These are phyloP conservation scores for Charaxes varanes DNA, from an alignment of 1,140 invertebrate genomes.

Conservation along the genomic window DNA sequence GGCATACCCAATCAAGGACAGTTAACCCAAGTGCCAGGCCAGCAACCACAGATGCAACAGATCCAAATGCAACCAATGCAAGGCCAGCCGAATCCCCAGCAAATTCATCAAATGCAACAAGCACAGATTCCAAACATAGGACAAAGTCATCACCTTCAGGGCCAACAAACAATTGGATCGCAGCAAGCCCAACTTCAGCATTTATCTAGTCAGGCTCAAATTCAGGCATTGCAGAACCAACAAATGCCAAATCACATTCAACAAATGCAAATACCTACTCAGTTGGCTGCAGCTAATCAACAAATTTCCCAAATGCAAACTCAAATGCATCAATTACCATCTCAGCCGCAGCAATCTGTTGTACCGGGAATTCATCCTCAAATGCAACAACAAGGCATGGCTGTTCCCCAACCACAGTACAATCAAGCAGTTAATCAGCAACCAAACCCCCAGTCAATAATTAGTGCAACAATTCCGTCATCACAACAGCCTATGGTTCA, in stretches of 20 bases:
- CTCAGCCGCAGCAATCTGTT: slow-evolving; percentile 63
- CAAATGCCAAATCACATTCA: slow-evolving; percentile 71
- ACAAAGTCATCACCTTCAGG: slow-evolving; percentile 52
- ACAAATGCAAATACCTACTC: slow-evolving; percentile 68
- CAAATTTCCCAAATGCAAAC: slow-evolving; percentile 70
- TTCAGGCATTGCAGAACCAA: slow-evolving; percentile 69
- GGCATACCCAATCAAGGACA: slow-evolving; percentile 65
- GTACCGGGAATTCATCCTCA: slow-evolving; percentile 66
- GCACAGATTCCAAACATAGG: slow-evolving; percentile 60
- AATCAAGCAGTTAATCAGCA: slow-evolving; percentile 66
- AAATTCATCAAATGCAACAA: slow-evolving; percentile 65
- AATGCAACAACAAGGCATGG: slow-evolving; percentile 64
- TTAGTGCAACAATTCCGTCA: slow-evolving; percentile 55
- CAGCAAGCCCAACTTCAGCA: slow-evolving; percentile 70
- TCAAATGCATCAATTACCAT: slow-evolving; percentile 62
- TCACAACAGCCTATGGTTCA: slow-evolving; percentile 67
- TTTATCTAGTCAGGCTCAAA: slow-evolving; percentile 67
- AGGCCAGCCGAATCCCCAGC: slow-evolving; percentile 62
- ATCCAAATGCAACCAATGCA: slow-evolving; percentile 72
- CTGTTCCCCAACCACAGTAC: slow-evolving; percentile 61
- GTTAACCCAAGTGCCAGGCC: slow-evolving; percentile 60
- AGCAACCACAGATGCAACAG: slow-evolving; percentile 70
- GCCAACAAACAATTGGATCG: slow-evolving; percentile 53
- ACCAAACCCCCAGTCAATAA: slow-evolving; percentile 62
- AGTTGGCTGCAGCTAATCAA: slow-evolving; percentile 56